These are phyloP conservation scores for Polymixis flavicincta DNA, from an alignment of 2,888 invertebrate species.

Conservation along the genomic window DNA sequence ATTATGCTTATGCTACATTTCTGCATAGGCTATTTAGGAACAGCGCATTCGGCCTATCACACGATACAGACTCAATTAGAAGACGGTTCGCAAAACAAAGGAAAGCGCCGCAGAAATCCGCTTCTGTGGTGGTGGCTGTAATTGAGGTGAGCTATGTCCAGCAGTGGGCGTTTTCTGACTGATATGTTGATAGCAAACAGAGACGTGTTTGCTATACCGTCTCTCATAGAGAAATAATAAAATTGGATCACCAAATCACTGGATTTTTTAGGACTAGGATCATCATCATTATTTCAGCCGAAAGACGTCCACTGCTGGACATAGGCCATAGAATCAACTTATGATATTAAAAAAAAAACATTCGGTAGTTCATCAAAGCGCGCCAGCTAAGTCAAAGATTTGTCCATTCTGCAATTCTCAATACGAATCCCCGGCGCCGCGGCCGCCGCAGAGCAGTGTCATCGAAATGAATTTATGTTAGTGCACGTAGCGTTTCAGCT, in stretches of 20 bases:
- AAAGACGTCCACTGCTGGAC: too few relatives aligned
- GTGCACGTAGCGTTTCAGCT: slow-evolving; percentile 60
- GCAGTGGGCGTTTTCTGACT: too few relatives aligned
- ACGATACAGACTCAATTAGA: too few relatives aligned
- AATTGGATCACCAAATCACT: neutral
- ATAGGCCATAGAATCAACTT: neutral
- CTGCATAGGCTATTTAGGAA: too few relatives aligned
- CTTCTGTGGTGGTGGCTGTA: too few relatives aligned
- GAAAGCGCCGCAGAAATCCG: too few relatives aligned
- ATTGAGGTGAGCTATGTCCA: too few relatives aligned
- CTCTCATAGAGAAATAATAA: neutral
- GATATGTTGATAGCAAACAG: neutral
- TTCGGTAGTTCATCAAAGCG: neutral
- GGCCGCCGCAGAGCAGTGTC: slow-evolving; percentile 53
- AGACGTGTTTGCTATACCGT: neutral
- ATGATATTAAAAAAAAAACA: neutral
- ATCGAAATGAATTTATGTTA: slow-evolving; percentile 69
- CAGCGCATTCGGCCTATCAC: too few relatives aligned
- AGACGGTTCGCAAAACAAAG: too few relatives aligned
- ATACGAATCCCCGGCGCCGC: slow-evolving; percentile 21
- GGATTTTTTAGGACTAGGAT: neutral
- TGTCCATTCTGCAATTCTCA: slow-evolving; percentile 41
- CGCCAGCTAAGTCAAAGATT: slow-evolving; percentile 26
- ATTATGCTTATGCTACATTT: too few relatives aligned
- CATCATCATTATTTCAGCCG: too few relatives aligned